Percentiles rank a stretch among this genome's conserved stretches.
These are phyloP conservation scores for Pachyseris speciosa DNA, from an alignment of 64 coral and sea anemone species.

Conservation along the genomic window DNA sequence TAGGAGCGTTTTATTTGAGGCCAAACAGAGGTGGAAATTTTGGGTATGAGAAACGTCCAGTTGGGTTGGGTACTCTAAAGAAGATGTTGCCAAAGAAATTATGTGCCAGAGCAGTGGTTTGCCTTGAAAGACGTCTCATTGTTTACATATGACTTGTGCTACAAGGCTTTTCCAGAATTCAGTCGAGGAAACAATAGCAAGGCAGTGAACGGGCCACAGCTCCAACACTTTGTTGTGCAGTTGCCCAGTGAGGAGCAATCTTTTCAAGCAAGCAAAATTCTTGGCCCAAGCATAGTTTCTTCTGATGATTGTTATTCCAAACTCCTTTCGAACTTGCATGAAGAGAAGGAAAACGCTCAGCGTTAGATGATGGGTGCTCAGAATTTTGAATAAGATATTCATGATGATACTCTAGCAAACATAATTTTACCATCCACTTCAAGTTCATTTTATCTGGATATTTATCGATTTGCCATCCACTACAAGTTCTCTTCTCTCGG, in stretches of 20 bases:
- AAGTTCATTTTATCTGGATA: too few species aligned
- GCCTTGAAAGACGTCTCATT: conserved; percentile 57
- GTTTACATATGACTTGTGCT: conserved; percentile 68
- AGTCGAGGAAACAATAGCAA: conserved; percentile 51
- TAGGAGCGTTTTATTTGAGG: conserved; percentile 44
- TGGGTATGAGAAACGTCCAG: conserved; percentile 47
- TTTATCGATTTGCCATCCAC: too few species aligned
- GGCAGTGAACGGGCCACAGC: conserved; percentile 40
- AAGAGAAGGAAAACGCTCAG: too few species aligned
- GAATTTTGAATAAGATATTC: too few species aligned
- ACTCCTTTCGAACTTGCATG: too few species aligned
- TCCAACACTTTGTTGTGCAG: conserved; percentile 35
- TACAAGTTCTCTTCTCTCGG: too few species aligned
- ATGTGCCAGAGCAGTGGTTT: conserved; percentile 23
- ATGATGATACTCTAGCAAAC: too few species aligned
- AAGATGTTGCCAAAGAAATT: conserved; percentile 64
- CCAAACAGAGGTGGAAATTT: conserved; percentile 30
- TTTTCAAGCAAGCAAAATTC: neutral
- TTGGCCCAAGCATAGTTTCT: neutral
- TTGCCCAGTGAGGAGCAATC: neutral
- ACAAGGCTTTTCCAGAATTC: conserved; percentile 34
- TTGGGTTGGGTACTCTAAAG: conserved; percentile 37
- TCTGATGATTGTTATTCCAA: too few species aligned
- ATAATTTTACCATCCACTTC: too few species aligned
- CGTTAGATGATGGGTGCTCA: too few species aligned